A percentile compares a stretch with the other conserved stretches of the same genome.
Evolutionary conservation across 1,140 invertebrate genomes (phyloP).

Genomic region (Brachionus rubens): DNA sequence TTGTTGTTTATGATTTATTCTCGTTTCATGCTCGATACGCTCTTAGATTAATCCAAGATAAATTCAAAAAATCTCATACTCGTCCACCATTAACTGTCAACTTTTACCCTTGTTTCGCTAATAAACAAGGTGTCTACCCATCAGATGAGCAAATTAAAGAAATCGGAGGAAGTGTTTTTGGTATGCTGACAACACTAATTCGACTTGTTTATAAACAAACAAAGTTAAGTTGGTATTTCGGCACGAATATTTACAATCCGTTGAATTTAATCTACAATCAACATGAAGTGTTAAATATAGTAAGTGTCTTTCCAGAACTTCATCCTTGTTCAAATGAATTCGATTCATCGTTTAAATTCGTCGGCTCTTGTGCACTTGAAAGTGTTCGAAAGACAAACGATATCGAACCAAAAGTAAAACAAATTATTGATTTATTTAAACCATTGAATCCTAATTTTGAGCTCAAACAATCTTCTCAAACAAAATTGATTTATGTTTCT

Average conservation of each 20-base stretch:
- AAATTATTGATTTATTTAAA: not conserved
- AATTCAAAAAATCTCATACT: not conserved
- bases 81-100: too few relatives aligned
- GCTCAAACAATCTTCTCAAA: not conserved
- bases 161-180: too few relatives aligned
- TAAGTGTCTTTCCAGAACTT: not conserved
- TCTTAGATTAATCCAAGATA: not conserved
- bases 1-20: too few relatives aligned
- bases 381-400: not conserved
- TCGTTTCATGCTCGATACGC: not conserved
- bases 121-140: too few relatives aligned
- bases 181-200: too few relatives aligned
- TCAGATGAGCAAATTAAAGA: too few relatives aligned
- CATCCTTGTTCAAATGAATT: not conserved
- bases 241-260: not conserved
- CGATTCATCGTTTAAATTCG: conserved; percentile 12
- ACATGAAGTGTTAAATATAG: conserved; percentile 6
- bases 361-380: conserved; percentile 3
- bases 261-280: not conserved
- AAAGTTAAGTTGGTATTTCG: not conserved
- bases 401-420: not conserved
- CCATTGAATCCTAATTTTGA: not conserved
- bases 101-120: not conserved
- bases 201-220: too few relatives aligned
- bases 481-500: conserved; percentile 23